Percentiles rank a stretch among this genome's conserved stretches.
Evolutionary conservation across 2,113 vertebrate genomes (phyloP).

Genomic region (Poeciliopsis occidentalis): DNA sequence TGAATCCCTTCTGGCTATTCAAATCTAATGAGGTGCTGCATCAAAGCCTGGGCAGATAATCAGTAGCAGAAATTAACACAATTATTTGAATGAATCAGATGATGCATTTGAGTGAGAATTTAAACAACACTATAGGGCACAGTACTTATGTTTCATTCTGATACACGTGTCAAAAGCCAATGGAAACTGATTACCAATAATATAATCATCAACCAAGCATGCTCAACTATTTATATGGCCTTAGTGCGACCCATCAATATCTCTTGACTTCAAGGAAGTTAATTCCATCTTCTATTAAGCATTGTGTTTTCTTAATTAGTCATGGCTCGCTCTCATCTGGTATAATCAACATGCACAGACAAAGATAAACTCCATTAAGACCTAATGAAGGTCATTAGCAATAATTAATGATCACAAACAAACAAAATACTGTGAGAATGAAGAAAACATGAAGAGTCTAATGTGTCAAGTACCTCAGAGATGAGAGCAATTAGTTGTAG

Average conservation of each 20-base stretch:
- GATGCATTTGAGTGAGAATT: slow-evolving; percentile 55
- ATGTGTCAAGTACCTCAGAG: slow-evolving; percentile 39
- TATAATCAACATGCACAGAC: slow-evolving; percentile 37
- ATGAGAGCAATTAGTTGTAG: slow-evolving; percentile 45
- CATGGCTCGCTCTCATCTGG: slow-evolving; percentile 19
- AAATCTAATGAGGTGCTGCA: slow-evolving; percentile 75
- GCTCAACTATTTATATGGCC: slow-evolving; percentile 45
- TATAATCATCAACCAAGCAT: slow-evolving; percentile 66
- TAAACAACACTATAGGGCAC: slow-evolving; percentile 62
- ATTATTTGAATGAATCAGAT: slow-evolving; percentile 73
- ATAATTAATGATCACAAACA: slow-evolving; percentile 56
- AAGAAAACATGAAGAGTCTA: slow-evolving; percentile 36
- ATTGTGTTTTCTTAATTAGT: slow-evolving; percentile 52
- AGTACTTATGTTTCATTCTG: slow-evolving; percentile 57
- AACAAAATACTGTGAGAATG: slow-evolving; percentile 34
- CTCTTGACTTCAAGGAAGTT: slow-evolving; percentile 38
- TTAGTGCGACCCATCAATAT: slow-evolving; percentile 58
- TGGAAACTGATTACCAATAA: slow-evolving; percentile 66
- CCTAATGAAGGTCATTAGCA: slow-evolving; percentile 46
- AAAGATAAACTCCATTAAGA: slow-evolving; percentile 40
- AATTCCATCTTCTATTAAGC: slow-evolving; percentile 50
- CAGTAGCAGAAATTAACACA: slow-evolving; percentile 70
- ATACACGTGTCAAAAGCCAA: slow-evolving; percentile 43
- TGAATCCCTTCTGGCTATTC: slow-evolving; percentile 62
- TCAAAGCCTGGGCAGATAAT: slow-evolving; percentile 66